phyloP scores from a whole-genome alignment of 2,888 invertebrate species.

The Exephanes ischioxanthus region DNA sequence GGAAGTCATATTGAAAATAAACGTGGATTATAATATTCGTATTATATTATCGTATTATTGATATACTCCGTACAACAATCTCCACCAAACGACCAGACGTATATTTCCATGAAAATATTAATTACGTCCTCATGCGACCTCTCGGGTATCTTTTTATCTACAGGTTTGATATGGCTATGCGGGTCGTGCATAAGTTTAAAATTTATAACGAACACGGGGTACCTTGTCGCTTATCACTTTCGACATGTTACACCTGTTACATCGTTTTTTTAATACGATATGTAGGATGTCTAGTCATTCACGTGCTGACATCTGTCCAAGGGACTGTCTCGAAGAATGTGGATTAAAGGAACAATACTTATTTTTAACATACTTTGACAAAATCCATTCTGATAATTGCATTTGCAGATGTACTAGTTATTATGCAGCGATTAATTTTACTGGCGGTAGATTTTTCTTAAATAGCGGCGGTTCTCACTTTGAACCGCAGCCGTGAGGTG shows the following conservation, averaged over 20 bases:
- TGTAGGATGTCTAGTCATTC: not conserved
- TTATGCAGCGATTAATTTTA: not conserved
- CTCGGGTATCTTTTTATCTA: conserved; percentile 47
- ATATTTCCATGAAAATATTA: conserved; percentile 62
- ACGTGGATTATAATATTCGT: conserved; percentile 28
- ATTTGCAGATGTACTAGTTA: not conserved
- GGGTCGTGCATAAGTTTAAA: conserved; percentile 54
- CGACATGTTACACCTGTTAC: conserved; percentile 15
- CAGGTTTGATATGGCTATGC: conserved; percentile 60
- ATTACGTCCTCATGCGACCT: conserved; percentile 53
- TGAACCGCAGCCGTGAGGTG: not conserved
- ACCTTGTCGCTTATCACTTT: conserved; percentile 18
- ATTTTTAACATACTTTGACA: not conserved
- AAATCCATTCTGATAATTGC: not conserved
- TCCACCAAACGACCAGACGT: conserved; percentile 48
- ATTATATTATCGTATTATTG: conserved; percentile 44
- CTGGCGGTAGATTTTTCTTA: not conserved
- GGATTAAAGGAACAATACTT: not conserved
- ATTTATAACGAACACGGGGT: conserved; percentile 44
- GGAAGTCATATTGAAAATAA: conserved; percentile 34
- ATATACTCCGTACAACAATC: conserved; percentile 27
- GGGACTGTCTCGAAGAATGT: not conserved
- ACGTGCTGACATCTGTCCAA: not conserved
- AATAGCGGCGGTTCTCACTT: not conserved
- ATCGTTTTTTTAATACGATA: conserved; percentile 23